Percentiles rank a stretch among this genome's conserved stretches.
phyloP scores from a whole-genome alignment of 2,113 vertebrate genomes.

The Sterna hirundo region DNA sequence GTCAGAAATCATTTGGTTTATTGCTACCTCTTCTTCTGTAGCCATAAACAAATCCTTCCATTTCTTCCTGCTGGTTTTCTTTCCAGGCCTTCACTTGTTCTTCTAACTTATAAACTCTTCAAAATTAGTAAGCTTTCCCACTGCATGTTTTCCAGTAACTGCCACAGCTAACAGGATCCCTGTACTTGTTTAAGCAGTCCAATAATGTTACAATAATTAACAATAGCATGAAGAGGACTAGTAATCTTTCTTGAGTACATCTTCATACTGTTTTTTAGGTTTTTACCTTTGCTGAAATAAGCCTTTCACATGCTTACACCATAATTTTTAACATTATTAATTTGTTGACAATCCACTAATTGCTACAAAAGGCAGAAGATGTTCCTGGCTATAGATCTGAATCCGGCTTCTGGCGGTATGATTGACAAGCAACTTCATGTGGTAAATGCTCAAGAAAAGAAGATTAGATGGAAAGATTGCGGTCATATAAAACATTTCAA shows the following conservation, averaged over 20 bases:
- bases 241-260: neutral
- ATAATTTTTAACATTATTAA: neutral
- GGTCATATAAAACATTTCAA: neutral
- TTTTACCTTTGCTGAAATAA: neutral
- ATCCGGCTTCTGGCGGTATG: neutral
- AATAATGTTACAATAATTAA: neutral
- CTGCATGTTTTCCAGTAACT: neutral
- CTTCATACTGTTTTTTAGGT: neutral
- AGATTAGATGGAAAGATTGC: neutral
- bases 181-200: neutral
- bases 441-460: neutral
- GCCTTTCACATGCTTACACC: neutral
- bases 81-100: neutral
- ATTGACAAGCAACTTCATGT: neutral
- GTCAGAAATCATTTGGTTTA: neutral
- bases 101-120: neutral
- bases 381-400: neutral
- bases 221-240: neutral
- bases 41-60: neutral
- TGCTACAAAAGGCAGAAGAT: neutral
- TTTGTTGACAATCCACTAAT: neutral
- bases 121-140: neutral
- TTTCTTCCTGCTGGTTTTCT: neutral
- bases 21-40: neutral
- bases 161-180: neutral